Percentiles rank a stretch among this genome's conserved stretches.
phyloP scores from a whole-genome alignment of 2,797 vertebrate genomes.

The Basileuterus tristriatus region DNA sequence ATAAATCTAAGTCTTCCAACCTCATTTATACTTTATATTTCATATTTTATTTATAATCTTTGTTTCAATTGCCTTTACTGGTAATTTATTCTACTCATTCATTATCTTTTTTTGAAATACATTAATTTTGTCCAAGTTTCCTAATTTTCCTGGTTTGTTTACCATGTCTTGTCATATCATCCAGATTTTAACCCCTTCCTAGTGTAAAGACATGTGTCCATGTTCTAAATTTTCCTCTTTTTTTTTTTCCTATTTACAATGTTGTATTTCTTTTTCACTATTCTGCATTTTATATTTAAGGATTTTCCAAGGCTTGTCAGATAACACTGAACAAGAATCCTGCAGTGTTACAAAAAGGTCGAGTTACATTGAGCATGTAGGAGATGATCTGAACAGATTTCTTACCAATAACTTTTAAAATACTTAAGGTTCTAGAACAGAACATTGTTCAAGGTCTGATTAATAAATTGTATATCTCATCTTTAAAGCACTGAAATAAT shows the following conservation, averaged over 20 bases:
- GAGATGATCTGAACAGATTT: not conserved
- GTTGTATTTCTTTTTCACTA: not conserved
- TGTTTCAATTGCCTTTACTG: slow-evolving; percentile 58
- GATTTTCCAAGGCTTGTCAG: not conserved
- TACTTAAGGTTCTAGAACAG: not conserved
- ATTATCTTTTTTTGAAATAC: slow-evolving; percentile 39
- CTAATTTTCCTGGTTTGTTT: slow-evolving; percentile 11
- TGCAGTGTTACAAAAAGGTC: not conserved
- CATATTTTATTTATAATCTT: slow-evolving; percentile 65
- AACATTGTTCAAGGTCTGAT: not conserved
- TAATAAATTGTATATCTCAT: not conserved
- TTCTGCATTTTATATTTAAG: not conserved
- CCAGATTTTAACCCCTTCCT: not conserved
- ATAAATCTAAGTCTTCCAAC: slow-evolving; percentile 55
- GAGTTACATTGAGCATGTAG: not conserved
- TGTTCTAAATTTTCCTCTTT: not conserved
- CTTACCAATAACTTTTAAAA: not conserved
- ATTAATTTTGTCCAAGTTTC: not conserved
- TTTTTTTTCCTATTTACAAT: not conserved
- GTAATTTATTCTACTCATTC: slow-evolving; percentile 42
- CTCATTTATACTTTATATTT: slow-evolving; percentile 67
- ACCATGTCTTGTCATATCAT: not conserved
- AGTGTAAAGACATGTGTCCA: rapidly evolving
- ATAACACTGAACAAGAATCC: not conserved
- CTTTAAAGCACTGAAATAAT: not conserved